Conservation (phyloP, 37 sponge, comb jelly and placozoan species). For the Agelas oroides region DNA sequence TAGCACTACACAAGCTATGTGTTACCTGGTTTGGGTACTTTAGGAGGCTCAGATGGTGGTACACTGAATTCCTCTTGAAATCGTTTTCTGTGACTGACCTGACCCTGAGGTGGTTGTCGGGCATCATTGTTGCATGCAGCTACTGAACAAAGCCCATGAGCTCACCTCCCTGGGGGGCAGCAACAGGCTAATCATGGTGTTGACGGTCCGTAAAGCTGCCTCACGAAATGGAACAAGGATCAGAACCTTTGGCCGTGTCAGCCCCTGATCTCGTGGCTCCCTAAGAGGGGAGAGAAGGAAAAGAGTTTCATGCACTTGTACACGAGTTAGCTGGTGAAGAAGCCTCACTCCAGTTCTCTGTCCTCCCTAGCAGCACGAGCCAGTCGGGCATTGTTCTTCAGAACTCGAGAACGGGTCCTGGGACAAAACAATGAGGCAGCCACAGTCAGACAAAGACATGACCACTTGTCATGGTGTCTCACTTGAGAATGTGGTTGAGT, state of each 20-base stretch:
- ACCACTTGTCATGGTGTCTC: background rate
- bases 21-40: slow-evolving; percentile 44
- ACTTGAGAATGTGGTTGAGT: slow-evolving; percentile 94
- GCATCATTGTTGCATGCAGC: too few species aligned
- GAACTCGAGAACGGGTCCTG: slow-evolving; percentile 79
- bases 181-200: slow-evolving; percentile 62
- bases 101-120: slow-evolving; percentile 43
- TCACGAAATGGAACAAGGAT: slow-evolving; percentile 94
- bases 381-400: slow-evolving; percentile 85
- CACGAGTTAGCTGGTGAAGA: too few species aligned
- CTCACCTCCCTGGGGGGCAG: slow-evolving; percentile 69
- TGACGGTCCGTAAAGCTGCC: slow-evolving; percentile 70
- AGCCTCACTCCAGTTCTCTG: slow-evolving; percentile 52
- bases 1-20: background rate
- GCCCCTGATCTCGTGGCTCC: slow-evolving; percentile 90
- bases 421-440: background rate
- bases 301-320: too few species aligned
- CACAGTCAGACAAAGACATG: background rate
- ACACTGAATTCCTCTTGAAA: slow-evolving; percentile 77
- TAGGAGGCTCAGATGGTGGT: slow-evolving; percentile 15
- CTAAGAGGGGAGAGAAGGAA: slow-evolving; percentile 21
- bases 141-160: background rate
- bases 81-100: slow-evolving; percentile 74
- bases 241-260: slow-evolving; percentile 94
- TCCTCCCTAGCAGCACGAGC: slow-evolving; percentile 54